A percentile compares a stretch with the other conserved stretches of the same genome.
These are phyloP conservation scores for Rhyacichthys aspro DNA, from an alignment of 2,797 vertebrate genomes.

Conservation along the genomic window DNA sequence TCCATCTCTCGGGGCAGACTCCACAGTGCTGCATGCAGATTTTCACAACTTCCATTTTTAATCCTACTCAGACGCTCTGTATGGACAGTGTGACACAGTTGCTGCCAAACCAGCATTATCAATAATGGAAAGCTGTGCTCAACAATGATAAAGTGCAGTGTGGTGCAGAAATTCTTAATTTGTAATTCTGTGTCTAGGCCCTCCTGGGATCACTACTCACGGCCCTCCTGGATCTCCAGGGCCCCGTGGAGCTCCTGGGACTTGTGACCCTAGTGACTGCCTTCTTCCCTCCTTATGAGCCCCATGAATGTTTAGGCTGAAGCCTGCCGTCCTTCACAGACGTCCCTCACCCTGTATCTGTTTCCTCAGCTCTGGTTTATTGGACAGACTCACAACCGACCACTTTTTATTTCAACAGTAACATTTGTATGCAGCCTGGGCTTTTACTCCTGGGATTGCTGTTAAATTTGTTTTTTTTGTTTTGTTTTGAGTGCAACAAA, in stretches of 20 bases:
- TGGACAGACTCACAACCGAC: slow-evolving; percentile 54
- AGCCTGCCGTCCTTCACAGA: slow-evolving; percentile 13
- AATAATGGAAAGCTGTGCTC: slow-evolving; percentile 30
- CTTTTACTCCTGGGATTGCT: slow-evolving; percentile 28
- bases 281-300: slow-evolving; percentile 75
- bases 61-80: slow-evolving; percentile 7
- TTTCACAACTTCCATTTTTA: slow-evolving; percentile 6
- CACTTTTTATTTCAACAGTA: slow-evolving; percentile 48
- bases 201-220: slow-evolving; percentile 74
- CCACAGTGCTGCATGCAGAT: slow-evolving; percentile 7
- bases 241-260: slow-evolving; percentile 85
- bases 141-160: slow-evolving; percentile 30
- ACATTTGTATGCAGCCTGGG: slow-evolving; percentile 45
- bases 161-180: slow-evolving; percentile 29
- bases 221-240: slow-evolving; percentile 85
- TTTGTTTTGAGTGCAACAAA: slow-evolving; percentile 42
- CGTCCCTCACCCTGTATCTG: slow-evolving; percentile 25
- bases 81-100: slow-evolving; percentile 7
- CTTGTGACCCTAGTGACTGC: slow-evolving; percentile 89
- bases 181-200: slow-evolving; percentile 69
- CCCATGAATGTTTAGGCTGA: slow-evolving; percentile 56
- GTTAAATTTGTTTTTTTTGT: slow-evolving; percentile 33
- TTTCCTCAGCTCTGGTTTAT: slow-evolving; percentile 30
- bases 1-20: slow-evolving; percentile 1
- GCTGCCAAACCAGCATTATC: slow-evolving; percentile 21